Conservation (phyloP, 2,797 vertebrate species). For the Acanthiza pusilla region DNA sequence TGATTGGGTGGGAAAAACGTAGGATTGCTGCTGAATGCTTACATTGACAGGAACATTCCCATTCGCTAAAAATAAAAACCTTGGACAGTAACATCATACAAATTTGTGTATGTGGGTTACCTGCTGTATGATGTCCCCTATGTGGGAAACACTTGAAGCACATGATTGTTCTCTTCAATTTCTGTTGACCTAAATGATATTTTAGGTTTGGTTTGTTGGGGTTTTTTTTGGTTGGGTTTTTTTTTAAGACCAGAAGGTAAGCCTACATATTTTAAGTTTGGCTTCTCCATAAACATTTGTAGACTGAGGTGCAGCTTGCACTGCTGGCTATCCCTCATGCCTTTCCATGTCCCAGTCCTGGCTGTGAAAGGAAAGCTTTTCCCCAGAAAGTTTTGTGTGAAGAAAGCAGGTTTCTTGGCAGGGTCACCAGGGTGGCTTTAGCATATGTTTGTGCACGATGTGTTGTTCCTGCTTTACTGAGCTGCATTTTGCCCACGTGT, state of each 20-base stretch:
- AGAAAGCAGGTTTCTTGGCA: background rate
- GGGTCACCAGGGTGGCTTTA: background rate
- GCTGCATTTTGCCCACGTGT: background rate
- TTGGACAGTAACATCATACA: background rate
- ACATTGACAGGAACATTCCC: slow-evolving; percentile 1
- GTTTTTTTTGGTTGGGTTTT: no score
- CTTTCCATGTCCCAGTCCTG: background rate
- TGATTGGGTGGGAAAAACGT: slow-evolving; percentile 9
- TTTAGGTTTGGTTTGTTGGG: background rate
- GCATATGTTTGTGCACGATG: background rate
- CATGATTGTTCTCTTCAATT: background rate
- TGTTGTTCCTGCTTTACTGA: background rate
- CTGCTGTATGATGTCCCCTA: background rate
- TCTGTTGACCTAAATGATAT: background rate
- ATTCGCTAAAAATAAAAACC: slow-evolving; percentile 9
- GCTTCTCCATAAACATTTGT: background rate
- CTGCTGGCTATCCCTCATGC: background rate
- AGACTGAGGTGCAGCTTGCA: background rate
- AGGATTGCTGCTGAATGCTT: slow-evolving; percentile 10
- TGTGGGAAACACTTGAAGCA: background rate
- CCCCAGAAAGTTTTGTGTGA: background rate
- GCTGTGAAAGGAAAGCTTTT: background rate
- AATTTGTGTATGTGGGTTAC: background rate
- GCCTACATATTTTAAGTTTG: background rate
- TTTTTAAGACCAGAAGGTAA: background rate